phyloP scores from a whole-genome alignment of 2,113 vertebrate species.

The Bombycilla garrulus region DNA sequence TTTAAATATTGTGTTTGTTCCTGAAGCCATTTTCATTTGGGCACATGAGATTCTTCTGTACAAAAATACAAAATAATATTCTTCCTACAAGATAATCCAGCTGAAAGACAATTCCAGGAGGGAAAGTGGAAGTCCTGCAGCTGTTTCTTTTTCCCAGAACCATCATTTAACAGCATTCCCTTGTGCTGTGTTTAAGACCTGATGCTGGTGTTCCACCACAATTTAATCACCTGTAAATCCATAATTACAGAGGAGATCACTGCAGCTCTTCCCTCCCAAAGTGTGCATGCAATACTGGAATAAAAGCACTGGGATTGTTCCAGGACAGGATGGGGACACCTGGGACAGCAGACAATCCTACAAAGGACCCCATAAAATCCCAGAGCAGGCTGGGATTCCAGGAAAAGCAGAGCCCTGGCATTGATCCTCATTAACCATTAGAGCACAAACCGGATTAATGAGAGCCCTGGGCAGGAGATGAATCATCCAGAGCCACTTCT shows the following conservation, averaged over 20 bases:
- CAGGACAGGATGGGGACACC: background rate
- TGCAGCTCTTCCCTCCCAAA: background rate
- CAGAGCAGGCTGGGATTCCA: rapidly evolving
- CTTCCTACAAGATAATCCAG: background rate
- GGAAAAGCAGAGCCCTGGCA: background rate
- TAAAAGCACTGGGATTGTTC: background rate
- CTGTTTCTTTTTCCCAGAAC: background rate
- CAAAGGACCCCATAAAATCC: too few relatives aligned
- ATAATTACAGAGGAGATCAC: background rate
- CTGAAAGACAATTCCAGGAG: background rate
- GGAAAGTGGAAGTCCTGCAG: background rate
- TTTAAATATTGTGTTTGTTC: background rate
- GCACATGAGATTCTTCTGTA: rapidly evolving
- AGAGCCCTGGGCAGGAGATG: rapidly evolving
- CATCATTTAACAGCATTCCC: rapidly evolving
- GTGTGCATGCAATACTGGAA: rapidly evolving
- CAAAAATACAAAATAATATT: too few relatives aligned
- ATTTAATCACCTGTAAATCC: background rate
- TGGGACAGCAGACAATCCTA: background rate
- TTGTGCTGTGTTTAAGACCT: rapidly evolving
- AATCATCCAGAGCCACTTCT: rapidly evolving
- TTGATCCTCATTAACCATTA: rapidly evolving
- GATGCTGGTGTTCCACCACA: rapidly evolving
- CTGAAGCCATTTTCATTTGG: background rate
- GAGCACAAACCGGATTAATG: rapidly evolving